Base-by-base conservation (phyloP, 2,113 vertebrate species). In the Chaetodon auriga region DNA sequence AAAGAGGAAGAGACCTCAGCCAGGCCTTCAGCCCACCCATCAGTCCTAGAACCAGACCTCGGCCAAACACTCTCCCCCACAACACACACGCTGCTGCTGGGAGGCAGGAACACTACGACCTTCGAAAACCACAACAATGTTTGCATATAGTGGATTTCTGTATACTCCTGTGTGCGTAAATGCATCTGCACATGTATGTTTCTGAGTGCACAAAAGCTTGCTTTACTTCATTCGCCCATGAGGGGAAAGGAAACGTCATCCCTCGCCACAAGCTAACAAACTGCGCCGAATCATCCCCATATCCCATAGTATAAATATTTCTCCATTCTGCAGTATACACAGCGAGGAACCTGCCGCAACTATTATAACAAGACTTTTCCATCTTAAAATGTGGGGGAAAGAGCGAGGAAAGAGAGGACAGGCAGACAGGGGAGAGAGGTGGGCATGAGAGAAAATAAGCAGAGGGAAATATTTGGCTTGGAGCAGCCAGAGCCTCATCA, bases 401-500 rank as follows among this genome's bases (percentile, higher is more conserved):
- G 68, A 18, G 21, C 35, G 35, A n/a, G 35, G 61, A 18, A 30
- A 48, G 68, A 57, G 43, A 14, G 74, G n/a, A 36, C 45, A 14
- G 38, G 10, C 41, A 19, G 51, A 11, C 54, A 16, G 54, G 61
- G 35, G 38, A 13, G 38, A 13, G 77, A 36, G 36, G 73, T 8
- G 46, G n/a, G 65, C 53, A 65, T 41, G 73, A 84, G 81, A 77
- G 65, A 63, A 49, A 80, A 81, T 75, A 92, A 84, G 87, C 79
- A 86, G 90, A 80, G 81, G 86, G 93, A 93, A 93, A 94, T 92
- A 89, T 93, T 93, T 94, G 90, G 90, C 92, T 93, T 87, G 91
- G 89, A 93, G 93, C 90, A 90, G 88, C 82, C 78, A 73, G 88
- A 94, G 90, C 85, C 93, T 95, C 89, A 93, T 95, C 95, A 95